Base-by-base conservation (phyloP, 2,888 invertebrate species). In the Eledone cirrhosa region DNA sequence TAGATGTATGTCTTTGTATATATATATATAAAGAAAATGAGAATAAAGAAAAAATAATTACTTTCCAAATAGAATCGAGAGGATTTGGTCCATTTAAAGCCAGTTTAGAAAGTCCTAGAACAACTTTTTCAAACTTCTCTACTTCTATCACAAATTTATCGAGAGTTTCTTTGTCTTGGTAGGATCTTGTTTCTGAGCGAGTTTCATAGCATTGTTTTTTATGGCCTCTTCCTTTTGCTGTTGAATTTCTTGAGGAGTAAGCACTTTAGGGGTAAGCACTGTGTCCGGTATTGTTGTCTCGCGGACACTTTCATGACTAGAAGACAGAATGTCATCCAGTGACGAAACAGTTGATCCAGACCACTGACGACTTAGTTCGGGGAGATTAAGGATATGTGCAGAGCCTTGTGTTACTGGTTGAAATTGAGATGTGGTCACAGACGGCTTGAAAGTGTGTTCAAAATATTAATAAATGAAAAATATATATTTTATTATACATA, bases 41-140 rank as follows among this genome's bases (percentile, higher is more conserved):
- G 41, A 41, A 41, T 41, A 41, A 41, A 41, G 41, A 41, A 11
- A 41, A n/a, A n/a, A n/a, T 41, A 41, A 41, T 80, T 94, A 85
- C 95, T 90, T 96, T 96, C 97, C 97, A 98, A 87, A 96, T 96
- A 74, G 94, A 93, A 84, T 96, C 96, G 79, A 98, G 91, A 81
- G 94, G 94, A 0, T 96, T 96, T 77, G 96, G 94, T 0, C 96
- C 97, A 86, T 94, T 95, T 31, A 95, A 91, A 63, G 95, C 95
- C 88, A 95, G 95, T 74, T 94, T 93, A 19, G 94, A 94, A 81
- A 97, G 91, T 13, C 94, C 94, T 84, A 97, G 97, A 0, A 97
- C 94, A 82, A 94, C 93, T 86, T 95, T 95, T 87, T 96, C 96
- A 87, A 95, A 94, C 88, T 94, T 94, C 86, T 97, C 97, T 8